phyloP scores from a whole-genome alignment of 2,888 invertebrate genomes.

The Andricus curvator region DNA sequence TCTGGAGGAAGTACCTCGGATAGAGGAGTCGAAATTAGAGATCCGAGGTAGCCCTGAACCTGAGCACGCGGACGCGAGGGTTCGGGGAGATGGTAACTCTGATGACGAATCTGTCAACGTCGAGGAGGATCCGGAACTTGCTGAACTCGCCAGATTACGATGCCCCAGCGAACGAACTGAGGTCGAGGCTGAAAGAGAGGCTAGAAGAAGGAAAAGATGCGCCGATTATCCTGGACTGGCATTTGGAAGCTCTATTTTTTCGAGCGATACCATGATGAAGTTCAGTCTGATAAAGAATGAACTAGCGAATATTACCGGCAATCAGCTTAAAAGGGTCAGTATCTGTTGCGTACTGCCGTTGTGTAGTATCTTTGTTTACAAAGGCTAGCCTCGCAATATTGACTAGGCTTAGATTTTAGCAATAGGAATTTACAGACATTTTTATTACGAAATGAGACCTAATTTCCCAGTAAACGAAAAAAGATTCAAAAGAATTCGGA shows the following conservation, averaged over 20 bases:
- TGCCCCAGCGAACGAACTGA: slow-evolving; percentile 95
- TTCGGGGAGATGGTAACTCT: slow-evolving; percentile 74
- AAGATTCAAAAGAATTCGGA: too few relatives aligned
- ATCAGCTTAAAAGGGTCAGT: slow-evolving; percentile 97
- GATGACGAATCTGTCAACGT: slow-evolving; percentile 75
- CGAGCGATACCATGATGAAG: slow-evolving; percentile 98
- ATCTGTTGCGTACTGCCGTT: slow-evolving; percentile 50
- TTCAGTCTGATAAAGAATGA: slow-evolving; percentile 98
- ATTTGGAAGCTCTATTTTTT: slow-evolving; percentile 94
- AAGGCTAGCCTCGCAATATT: neutral
- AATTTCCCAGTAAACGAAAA: too few relatives aligned
- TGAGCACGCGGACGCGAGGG: slow-evolving; percentile 78
- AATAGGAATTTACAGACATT: neutral
- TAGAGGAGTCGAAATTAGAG: slow-evolving; percentile 16
- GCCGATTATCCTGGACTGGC: slow-evolving; percentile 96
- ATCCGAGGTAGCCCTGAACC: slow-evolving; percentile 60
- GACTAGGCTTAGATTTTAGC: neutral
- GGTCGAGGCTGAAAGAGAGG: slow-evolving; percentile 91
- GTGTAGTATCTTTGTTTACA: slow-evolving; percentile 40
- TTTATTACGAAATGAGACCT: too few relatives aligned
- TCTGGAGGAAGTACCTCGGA: slow-evolving; percentile 29
- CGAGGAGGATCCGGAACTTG: slow-evolving; percentile 88
- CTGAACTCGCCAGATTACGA: slow-evolving; percentile 90
- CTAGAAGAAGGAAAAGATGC: slow-evolving; percentile 87
- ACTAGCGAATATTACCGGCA: slow-evolving; percentile 97